Base-by-base conservation (phyloP, 2,113 vertebrate genomes). In the Burhinus bistriatus region DNA sequence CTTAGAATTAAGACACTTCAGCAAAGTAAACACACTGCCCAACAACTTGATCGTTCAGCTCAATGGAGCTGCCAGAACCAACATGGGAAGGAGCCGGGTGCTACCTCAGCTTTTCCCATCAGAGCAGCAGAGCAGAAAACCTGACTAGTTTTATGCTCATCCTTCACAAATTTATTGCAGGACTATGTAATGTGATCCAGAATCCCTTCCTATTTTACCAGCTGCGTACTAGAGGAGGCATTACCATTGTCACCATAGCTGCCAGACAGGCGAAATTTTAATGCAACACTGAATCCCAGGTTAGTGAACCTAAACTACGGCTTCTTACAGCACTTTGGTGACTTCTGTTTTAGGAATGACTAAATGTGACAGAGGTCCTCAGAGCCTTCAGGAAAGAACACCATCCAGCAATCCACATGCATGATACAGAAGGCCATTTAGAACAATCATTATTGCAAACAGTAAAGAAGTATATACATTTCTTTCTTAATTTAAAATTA, bases 71-170 rank as follows among this genome's bases (percentile, higher is more conserved):
- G 27, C 17, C 68, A 80, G 44, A 92, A 8, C 19, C 45, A 18
- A 14, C 0, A 0, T 12, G 18, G 27, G 13, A 81, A 49, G 8
- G 14, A 59, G 4, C 5, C 2, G 22, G 32, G 1, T 47, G 22
- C 52, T 52, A 9, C 2, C 57, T 9, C 42, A 83, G 13, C 25
- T 68, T 81, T 62, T 65, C 21, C 16, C 5, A 21, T 5, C 21
- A 55, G 5, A 86, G 8, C 47, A 92, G 29, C 32, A 81, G 23
- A 11, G 44, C 62, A 65, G 32, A 64, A 84, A 72, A 77, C 11
- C 6, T 42, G 27, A 32, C 11, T 27, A 2, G 8, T 44, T 36
- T 58, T 51, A 42, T 47, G 26, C 4, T 88, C n/a, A 55, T 16
- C 3, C 38, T 73, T 64, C 3, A 3, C n/a, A 42, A 49, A 45